Evolutionary conservation across 2,113 vertebrate genomes (phyloP).

Genomic region (Abramis brama): DNA sequence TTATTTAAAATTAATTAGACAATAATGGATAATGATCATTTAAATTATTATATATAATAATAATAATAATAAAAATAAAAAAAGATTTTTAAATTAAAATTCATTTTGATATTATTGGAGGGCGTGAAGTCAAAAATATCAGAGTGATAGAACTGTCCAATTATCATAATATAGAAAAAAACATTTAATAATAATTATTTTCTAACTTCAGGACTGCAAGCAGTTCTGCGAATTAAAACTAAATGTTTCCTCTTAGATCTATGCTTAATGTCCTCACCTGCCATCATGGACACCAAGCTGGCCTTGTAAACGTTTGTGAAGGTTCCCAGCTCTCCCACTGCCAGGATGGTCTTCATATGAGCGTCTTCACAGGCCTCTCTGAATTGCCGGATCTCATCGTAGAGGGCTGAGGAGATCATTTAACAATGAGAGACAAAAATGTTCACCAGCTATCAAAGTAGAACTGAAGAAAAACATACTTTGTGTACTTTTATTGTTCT

Average conservation of each 20-base stretch:
- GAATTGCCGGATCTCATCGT: slow-evolving; percentile 87
- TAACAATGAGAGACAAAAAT: not conserved
- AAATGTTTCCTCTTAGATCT: not conserved
- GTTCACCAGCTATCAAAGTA: not conserved
- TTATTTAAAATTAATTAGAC: too few relatives aligned
- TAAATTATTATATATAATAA: too few relatives aligned
- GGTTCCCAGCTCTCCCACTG: slow-evolving; percentile 89
- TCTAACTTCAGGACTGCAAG: not conserved
- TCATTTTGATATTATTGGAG: too few relatives aligned
- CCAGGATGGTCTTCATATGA: slow-evolving; percentile 96
- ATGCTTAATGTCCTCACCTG: slow-evolving; percentile 78
- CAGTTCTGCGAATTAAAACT: not conserved
- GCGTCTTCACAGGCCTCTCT: slow-evolving; percentile 87
- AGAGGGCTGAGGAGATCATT: slow-evolving; percentile 78
- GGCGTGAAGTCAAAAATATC: too few relatives aligned
- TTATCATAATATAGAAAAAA: too few relatives aligned
- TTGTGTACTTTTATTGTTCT: too few relatives aligned
- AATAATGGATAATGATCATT: too few relatives aligned
- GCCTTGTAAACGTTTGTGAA: slow-evolving; percentile 93
- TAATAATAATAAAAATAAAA: too few relatives aligned
- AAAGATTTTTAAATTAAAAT: too few relatives aligned
- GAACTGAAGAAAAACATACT: not conserved
- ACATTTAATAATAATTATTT: too few relatives aligned
- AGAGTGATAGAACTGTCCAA: too few relatives aligned
- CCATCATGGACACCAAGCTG: slow-evolving; percentile 98